phyloP scores from a whole-genome alignment of 2,113 vertebrate genomes.

The Microcebus ravelobensis region DNA sequence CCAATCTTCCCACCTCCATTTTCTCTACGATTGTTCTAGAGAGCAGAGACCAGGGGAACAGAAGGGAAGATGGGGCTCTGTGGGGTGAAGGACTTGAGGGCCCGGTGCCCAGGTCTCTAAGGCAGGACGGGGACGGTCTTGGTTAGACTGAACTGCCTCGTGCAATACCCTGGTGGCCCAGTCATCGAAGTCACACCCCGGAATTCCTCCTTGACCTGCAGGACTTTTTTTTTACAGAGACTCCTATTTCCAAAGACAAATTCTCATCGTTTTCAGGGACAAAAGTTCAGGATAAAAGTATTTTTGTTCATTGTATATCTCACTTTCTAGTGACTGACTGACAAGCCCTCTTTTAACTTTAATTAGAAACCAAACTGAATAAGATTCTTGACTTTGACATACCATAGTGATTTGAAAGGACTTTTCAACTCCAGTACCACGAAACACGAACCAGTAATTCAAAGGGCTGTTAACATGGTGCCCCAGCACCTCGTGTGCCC shows the following conservation, averaged over 20 bases:
- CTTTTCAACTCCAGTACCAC: background rate
- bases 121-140: background rate
- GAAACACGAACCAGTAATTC: constrained; percentile 52
- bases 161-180: background rate
- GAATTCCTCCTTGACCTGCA: background rate
- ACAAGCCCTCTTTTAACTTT: constrained; percentile 51
- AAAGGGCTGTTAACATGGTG: constrained; percentile 29
- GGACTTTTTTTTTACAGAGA: background rate
- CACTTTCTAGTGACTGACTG: background rate
- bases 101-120: background rate
- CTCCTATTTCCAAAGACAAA: constrained; percentile 24
- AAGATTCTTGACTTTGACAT: constrained; percentile 60
- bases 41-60: background rate
- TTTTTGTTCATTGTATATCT: background rate
- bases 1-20: background rate
- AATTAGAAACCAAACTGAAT: constrained; percentile 72
- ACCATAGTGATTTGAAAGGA: constrained; percentile 17
- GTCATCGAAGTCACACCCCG: background rate
- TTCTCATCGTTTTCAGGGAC: background rate
- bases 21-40: background rate
- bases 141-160: background rate
- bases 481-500: background rate
- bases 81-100: background rate
- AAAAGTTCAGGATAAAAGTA: constrained; percentile 56
- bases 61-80: background rate